phyloP scores from a whole-genome alignment of 2,888 invertebrate genomes.

The Alitta virens region DNA sequence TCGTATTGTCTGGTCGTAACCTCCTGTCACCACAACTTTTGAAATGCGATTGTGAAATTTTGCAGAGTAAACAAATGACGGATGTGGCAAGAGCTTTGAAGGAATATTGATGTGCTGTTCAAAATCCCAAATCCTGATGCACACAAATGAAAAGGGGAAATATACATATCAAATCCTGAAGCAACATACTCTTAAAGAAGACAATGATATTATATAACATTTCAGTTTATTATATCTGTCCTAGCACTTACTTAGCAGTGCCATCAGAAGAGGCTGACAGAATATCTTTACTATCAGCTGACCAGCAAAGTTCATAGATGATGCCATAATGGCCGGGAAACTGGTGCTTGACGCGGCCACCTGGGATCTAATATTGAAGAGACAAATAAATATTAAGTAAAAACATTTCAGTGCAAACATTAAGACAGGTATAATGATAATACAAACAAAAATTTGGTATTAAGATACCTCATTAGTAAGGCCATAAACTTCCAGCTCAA shows the following conservation, averaged over 20 bases:
- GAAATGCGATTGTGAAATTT: slow-evolving; percentile 61
- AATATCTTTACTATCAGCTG: slow-evolving; percentile 60
- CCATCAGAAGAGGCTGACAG: slow-evolving; percentile 71
- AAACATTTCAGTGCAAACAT: no score
- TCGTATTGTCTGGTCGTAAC: slow-evolving; percentile 67
- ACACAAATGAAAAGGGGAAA: no score
- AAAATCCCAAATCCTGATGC: slow-evolving; percentile 61
- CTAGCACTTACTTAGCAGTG: slow-evolving; percentile 61
- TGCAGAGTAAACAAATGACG: slow-evolving; percentile 70
- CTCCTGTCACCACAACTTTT: slow-evolving; percentile 64
- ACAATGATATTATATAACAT: no score
- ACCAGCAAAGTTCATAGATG: slow-evolving; percentile 69
- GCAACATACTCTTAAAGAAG: no score
- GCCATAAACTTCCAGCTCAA: no score
- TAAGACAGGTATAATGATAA: no score
- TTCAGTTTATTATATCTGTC: no score
- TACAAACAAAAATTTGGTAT: no score
- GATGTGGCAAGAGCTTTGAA: slow-evolving; percentile 65
- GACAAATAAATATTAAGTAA: no score
- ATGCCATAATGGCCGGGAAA: slow-evolving; percentile 66
- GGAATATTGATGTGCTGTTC: slow-evolving; percentile 32
- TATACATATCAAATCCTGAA: no score
- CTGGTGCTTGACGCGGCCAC: slow-evolving; percentile 56
- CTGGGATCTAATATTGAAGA: slow-evolving; percentile 55
- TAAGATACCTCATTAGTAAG: no score